Evolutionary conservation across 2,113 vertebrate genomes (phyloP).

Genomic region (Brachirus orientalis): DNA sequence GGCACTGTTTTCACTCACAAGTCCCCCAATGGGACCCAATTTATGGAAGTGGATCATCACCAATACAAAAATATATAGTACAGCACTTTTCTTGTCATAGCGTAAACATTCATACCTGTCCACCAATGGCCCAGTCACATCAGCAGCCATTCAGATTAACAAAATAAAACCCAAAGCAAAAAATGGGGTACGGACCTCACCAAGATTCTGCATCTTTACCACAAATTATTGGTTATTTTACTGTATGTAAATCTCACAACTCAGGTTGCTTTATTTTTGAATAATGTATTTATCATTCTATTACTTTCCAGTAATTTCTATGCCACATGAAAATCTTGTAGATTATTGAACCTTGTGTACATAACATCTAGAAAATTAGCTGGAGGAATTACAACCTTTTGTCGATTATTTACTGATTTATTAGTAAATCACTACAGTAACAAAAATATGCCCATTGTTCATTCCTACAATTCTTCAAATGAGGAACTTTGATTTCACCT

Average conservation of each 20-base stretch:
- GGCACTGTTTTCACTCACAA: background rate
- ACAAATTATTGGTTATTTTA: background rate
- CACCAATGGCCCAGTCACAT: slow-evolving; percentile 47
- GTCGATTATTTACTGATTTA: too few species aligned
- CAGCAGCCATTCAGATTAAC: slow-evolving; percentile 51
- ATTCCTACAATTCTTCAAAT: too few species aligned
- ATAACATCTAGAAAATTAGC: too few species aligned
- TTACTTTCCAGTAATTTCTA: too few species aligned
- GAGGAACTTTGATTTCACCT: too few species aligned
- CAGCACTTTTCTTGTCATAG: slow-evolving; percentile 70
- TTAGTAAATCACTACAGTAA: too few species aligned
- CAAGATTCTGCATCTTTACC: background rate
- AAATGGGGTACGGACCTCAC: slow-evolving; percentile 2
- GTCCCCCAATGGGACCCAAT: slow-evolving; percentile 10
- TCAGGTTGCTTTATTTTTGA: too few species aligned
- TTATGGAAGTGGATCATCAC: slow-evolving; percentile 45
- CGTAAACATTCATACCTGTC: slow-evolving; percentile 77
- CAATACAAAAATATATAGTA: slow-evolving; percentile 73
- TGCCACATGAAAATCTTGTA: too few species aligned
- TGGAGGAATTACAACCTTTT: too few species aligned
- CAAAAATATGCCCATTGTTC: too few species aligned
- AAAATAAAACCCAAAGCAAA: slow-evolving; percentile 2
- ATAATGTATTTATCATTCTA: too few species aligned
- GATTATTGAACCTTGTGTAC: too few species aligned
- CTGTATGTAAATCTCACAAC: background rate